A percentile compares a stretch with the other conserved stretches of the same genome.
Conservation (phyloP, 1,140 invertebrate species). For the Ephestia elutella region DNA sequence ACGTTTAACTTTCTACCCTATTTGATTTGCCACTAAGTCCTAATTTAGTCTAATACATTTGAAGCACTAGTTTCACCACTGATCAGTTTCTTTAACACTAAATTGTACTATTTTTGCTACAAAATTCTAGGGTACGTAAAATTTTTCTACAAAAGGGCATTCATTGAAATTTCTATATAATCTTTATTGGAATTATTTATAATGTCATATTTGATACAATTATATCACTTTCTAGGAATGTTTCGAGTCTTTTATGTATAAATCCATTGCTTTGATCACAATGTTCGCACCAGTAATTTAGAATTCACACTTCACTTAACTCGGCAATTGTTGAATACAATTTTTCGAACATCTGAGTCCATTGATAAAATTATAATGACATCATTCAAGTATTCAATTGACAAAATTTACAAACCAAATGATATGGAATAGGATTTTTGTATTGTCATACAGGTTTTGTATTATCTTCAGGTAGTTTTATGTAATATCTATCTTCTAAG, state of each 20-base stretch:
- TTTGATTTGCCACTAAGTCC: too few species aligned
- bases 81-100: too few species aligned
- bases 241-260: background rate
- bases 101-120: too few species aligned
- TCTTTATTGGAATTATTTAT: background rate
- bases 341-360: too few species aligned
- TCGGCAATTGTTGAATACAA: background rate
- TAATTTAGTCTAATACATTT: too few species aligned
- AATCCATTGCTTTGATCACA: background rate
- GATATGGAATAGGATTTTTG: background rate
- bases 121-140: too few species aligned
- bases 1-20: too few species aligned
- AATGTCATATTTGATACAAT: background rate
- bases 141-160: too few species aligned
- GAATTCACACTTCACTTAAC: constrained; percentile 1
- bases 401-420: background rate
- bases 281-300: constrained; percentile 4
- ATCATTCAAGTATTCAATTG: background rate
- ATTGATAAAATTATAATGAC: too few species aligned
- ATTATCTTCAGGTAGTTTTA: background rate
- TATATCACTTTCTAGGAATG: background rate
- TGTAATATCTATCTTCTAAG: background rate
- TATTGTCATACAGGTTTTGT: background rate
- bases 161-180: background rate
- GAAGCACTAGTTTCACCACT: too few species aligned